Evolutionary conservation across 2,888 invertebrate species (phyloP).

Genomic region (Gerris lacustris): DNA sequence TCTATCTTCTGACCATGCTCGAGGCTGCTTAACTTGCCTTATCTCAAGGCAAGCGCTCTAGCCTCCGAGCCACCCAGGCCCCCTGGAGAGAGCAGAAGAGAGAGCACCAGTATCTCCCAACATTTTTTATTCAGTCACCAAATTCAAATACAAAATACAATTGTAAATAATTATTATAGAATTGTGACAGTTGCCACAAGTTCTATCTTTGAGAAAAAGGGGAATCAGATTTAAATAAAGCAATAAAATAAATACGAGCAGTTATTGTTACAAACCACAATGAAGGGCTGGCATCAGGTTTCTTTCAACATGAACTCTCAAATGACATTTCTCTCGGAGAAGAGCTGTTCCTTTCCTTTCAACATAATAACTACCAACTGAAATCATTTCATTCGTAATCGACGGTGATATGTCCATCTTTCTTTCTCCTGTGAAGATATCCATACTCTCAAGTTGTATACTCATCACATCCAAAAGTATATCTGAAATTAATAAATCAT

Average conservation of each 20-base stretch:
- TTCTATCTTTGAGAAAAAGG: neutral
- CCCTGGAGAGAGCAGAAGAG: no score
- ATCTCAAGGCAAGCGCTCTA: no score
- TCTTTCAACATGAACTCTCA: constrained; percentile 67
- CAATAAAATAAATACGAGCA: neutral
- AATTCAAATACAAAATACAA: no score
- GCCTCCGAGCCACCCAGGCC: no score
- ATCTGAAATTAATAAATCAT: constrained; percentile 18
- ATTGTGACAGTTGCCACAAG: no score
- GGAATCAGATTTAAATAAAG: neutral
- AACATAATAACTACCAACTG: constrained; percentile 42
- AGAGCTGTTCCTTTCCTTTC: constrained; percentile 51
- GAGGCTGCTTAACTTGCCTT: no score
- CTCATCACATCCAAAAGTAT: constrained; percentile 53
- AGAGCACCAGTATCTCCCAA: no score
- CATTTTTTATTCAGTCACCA: no score
- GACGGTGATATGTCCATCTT: constrained; percentile 26
- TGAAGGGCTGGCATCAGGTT: constrained; percentile 53
- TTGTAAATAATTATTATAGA: neutral
- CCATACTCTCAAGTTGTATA: constrained; percentile 62
- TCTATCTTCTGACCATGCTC: no score
- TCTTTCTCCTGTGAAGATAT: constrained; percentile 54
- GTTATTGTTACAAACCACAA: constrained; percentile 29
- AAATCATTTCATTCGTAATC: constrained; percentile 14
- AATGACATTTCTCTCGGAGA: constrained; percentile 67